Conservation (phyloP, 2,113 vertebrate species). For the Bufo bufo region DNA sequence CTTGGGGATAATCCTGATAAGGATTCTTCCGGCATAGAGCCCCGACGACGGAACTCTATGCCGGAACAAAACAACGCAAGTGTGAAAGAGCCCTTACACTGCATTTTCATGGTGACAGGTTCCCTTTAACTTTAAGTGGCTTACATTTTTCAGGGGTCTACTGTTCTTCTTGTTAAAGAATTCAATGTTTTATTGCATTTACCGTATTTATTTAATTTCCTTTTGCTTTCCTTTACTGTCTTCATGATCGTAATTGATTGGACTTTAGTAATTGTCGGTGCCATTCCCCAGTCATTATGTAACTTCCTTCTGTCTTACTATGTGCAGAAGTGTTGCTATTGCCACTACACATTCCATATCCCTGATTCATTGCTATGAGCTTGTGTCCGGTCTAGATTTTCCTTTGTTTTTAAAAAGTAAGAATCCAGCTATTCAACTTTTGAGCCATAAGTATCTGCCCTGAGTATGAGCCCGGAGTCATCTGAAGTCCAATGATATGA, state of each 20-base stretch:
- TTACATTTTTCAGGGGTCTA: too few species aligned
- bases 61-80: too few species aligned
- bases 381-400: not conserved
- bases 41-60: too few species aligned
- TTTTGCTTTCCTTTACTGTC: not conserved
- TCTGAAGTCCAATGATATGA: not conserved
- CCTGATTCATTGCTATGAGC: not conserved
- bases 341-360: not conserved
- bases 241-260: not conserved
- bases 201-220: too few species aligned
- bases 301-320: not conserved
- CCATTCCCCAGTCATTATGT: not conserved
- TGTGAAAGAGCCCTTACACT: too few species aligned
- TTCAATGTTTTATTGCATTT: too few species aligned
- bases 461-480: not conserved
- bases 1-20: too few species aligned
- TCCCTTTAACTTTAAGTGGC: too few species aligned
- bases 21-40: too few species aligned
- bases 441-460: not conserved
- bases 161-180: too few species aligned
- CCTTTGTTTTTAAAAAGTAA: slow-evolving; percentile 3
- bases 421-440: not conserved
- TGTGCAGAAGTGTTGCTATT: slow-evolving; percentile 5
- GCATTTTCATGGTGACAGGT: too few species aligned
- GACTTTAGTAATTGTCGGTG: not conserved